These are phyloP conservation scores for Esox lucius DNA, from an alignment of 2,797 vertebrate genomes.

Conservation along the genomic window DNA sequence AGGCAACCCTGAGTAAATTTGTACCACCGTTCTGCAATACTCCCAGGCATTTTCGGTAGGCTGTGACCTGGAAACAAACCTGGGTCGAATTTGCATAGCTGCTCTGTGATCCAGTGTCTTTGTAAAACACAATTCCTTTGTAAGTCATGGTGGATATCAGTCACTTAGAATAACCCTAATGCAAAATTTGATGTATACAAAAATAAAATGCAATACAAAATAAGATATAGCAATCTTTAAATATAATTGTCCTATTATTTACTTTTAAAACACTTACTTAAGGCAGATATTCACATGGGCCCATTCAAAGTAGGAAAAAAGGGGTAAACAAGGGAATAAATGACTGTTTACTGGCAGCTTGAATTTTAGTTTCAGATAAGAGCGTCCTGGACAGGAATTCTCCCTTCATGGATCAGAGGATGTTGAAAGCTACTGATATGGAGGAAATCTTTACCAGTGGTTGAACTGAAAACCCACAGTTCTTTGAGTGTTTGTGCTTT, in stretches of 20 bases:
- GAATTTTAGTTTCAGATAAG: slow-evolving; percentile 61
- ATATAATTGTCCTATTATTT: slow-evolving; percentile 9
- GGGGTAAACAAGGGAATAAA: slow-evolving; percentile 41
- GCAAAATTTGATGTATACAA: slow-evolving; percentile 34
- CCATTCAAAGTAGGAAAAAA: background rate
- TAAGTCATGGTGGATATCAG: slow-evolving; percentile 43
- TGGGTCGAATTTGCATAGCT: too few species aligned
- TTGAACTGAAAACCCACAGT: slow-evolving; percentile 31
- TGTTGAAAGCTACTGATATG: slow-evolving; percentile 32
- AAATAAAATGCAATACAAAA: too few species aligned
- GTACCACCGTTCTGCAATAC: too few species aligned
- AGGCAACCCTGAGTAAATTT: too few species aligned
- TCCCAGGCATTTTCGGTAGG: too few species aligned
- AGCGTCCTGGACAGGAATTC: slow-evolving; percentile 46
- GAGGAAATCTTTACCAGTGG: slow-evolving; percentile 28
- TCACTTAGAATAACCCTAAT: slow-evolving; percentile 28
- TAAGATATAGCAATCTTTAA: slow-evolving; percentile 15
- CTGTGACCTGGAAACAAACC: too few species aligned
- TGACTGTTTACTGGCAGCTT: slow-evolving; percentile 60
- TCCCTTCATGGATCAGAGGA: slow-evolving; percentile 39
- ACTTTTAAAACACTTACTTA: slow-evolving; percentile 8
- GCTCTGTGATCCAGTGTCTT: too few species aligned
- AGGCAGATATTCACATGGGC: background rate
- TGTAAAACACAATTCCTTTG: slow-evolving; percentile 31
- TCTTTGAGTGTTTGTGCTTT: background rate